Conservation (phyloP, 2,888 invertebrate genomes). For the Phytoseiulus persimilis region DNA sequence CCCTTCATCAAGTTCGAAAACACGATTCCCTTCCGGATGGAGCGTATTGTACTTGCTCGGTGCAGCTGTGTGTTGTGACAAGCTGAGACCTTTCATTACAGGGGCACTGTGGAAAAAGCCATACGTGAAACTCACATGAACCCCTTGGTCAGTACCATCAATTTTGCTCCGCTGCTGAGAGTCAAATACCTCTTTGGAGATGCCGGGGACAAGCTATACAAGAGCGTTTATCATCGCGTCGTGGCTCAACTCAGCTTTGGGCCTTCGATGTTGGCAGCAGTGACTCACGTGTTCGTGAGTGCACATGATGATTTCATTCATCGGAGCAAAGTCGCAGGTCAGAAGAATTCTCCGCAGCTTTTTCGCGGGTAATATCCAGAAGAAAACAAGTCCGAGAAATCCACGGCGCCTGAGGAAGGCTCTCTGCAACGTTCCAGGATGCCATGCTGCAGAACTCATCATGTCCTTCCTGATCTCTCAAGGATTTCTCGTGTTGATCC, state of each 20-base stretch:
- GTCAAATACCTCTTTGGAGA: neutral
- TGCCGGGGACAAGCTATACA: neutral
- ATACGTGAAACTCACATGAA: neutral
- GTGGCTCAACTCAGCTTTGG: conserved; percentile 24
- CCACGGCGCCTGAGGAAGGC: no score
- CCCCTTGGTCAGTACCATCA: conserved; percentile 7
- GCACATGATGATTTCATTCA: conserved; percentile 23
- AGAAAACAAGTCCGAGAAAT: neutral
- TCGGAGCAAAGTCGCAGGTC: conserved; percentile 11
- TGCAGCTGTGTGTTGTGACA: no score
- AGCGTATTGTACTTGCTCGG: no score
- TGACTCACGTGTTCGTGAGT: conserved; percentile 22
- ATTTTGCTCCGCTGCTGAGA: neutral
- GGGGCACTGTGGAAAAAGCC: neutral
- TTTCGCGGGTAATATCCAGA: neutral
- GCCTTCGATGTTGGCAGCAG: neutral
- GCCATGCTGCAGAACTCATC: neutral
- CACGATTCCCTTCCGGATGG: no score
- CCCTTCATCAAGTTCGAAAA: no score
- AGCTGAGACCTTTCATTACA: neutral
- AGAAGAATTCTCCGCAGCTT: neutral
- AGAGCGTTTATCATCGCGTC: conserved; percentile 15
- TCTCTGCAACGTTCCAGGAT: neutral
- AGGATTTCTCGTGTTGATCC: neutral
- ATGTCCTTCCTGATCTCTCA: neutral